A percentile compares a stretch with the other conserved stretches of the same genome.
Evolutionary conservation across 2,113 vertebrate species (phyloP).

Genomic region (Tapirus terrestris): DNA sequence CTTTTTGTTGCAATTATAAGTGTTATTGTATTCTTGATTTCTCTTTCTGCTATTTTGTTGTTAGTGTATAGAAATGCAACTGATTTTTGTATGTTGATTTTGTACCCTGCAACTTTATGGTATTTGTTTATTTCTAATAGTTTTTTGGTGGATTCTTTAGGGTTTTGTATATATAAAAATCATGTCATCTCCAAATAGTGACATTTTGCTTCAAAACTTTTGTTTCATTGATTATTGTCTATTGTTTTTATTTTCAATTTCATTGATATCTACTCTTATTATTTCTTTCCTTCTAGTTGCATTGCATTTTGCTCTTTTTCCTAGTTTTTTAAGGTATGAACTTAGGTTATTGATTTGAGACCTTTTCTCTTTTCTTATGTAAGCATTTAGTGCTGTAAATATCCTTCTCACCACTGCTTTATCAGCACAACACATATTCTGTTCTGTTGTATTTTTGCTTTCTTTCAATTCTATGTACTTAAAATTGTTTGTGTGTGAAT

Average conservation of each 20-base stretch:
- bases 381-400: constrained; percentile 2
- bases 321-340: neutral
- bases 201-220: neutral
- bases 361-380: neutral
- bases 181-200: too few species aligned
- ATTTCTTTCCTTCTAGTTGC: constrained; percentile 4
- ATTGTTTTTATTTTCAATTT: constrained; percentile 14
- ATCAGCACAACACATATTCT: neutral
- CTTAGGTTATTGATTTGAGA: constrained; percentile 31
- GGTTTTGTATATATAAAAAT: too few species aligned
- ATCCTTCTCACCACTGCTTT: neutral
- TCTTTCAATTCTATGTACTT: neutral
- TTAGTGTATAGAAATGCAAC: too few species aligned
- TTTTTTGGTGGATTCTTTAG: too few species aligned
- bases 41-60: too few species aligned
- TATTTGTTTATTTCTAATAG: too few species aligned
- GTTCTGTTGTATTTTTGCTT: neutral
- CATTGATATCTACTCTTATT: too few species aligned
- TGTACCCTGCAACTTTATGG: too few species aligned
- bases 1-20: too few species aligned
- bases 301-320: constrained; percentile 31
- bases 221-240: constrained; percentile 12
- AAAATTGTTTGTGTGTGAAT: neutral
- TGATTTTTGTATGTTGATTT: too few species aligned
- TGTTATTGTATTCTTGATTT: too few species aligned